Evolutionary conservation across 2,113 vertebrate species (phyloP).

Genomic region (Nematolebias whitei): DNA sequence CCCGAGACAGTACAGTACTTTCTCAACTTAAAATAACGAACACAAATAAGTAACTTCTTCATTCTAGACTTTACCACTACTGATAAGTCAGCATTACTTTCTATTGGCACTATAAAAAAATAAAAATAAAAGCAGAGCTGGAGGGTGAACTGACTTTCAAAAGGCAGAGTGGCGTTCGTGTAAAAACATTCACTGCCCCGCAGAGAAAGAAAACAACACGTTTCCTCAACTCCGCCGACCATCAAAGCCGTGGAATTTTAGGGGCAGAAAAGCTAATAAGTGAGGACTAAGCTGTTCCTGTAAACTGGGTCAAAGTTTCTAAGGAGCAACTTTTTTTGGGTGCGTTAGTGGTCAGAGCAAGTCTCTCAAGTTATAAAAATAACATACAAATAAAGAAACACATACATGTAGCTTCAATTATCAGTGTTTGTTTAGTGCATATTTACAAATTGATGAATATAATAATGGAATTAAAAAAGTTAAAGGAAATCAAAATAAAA

Average conservation of each 20-base stretch:
- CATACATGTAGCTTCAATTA: neutral
- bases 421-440: too few relatives aligned
- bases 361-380: neutral
- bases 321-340: constrained; percentile 34
- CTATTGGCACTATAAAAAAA: neutral
- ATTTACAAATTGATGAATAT: too few relatives aligned
- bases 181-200: constrained; percentile 55
- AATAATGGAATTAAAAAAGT: too few relatives aligned
- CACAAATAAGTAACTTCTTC: neutral
- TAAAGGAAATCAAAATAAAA: too few relatives aligned
- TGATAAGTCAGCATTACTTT: neutral
- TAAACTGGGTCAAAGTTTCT: constrained; percentile 74
- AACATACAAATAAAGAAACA: neutral
- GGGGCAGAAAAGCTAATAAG: constrained; percentile 60
- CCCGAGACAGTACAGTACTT: neutral
- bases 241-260: constrained; percentile 73
- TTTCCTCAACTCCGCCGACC: constrained; percentile 70
- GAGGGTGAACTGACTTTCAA: constrained; percentile 66
- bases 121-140: constrained; percentile 23
- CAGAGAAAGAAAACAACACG: constrained; percentile 74
- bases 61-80: neutral
- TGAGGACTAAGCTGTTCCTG: constrained; percentile 61
- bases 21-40: neutral
- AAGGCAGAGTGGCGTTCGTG: constrained; percentile 48
- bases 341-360: constrained; percentile 23